Conservation (phyloP, 1,140 invertebrate genomes). For the Aphelenchoides besseyi region DNA sequence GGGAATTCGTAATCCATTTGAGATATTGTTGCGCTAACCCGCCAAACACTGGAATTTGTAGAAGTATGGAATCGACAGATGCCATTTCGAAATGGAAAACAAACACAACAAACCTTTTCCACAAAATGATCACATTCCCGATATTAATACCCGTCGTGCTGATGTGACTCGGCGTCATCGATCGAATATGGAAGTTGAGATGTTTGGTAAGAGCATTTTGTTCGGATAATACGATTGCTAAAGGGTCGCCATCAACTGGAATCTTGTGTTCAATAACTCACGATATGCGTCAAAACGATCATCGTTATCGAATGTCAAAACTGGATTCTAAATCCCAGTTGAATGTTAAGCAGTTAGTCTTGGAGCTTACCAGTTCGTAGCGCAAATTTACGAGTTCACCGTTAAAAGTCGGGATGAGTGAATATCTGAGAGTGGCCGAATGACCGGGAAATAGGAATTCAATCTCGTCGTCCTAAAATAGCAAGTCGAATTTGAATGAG, state of each 20-base stretch:
- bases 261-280: too few species aligned
- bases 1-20: too few species aligned
- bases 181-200: not conserved
- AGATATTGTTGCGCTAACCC: too few species aligned
- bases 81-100: not conserved
- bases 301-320: too few species aligned
- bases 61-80: too few species aligned
- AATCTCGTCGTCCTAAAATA: slow-evolving; percentile 18
- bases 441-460: slow-evolving; percentile 10
- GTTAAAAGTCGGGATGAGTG: not conserved
- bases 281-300: too few species aligned
- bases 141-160: not conserved
- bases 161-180: not conserved
- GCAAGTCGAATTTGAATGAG: too few species aligned
- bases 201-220: not conserved
- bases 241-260: too few species aligned
- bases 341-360: not conserved
- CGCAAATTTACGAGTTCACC: not conserved
- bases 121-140: not conserved
- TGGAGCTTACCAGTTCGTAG: not conserved
- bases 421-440: not conserved
- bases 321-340: too few species aligned
- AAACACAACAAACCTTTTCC: not conserved
- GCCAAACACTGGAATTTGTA: too few species aligned
- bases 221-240: too few species aligned